These are phyloP conservation scores for Zaprionus lachaisei DNA, from an alignment of 1,140 invertebrate genomes.

Conservation along the genomic window DNA sequence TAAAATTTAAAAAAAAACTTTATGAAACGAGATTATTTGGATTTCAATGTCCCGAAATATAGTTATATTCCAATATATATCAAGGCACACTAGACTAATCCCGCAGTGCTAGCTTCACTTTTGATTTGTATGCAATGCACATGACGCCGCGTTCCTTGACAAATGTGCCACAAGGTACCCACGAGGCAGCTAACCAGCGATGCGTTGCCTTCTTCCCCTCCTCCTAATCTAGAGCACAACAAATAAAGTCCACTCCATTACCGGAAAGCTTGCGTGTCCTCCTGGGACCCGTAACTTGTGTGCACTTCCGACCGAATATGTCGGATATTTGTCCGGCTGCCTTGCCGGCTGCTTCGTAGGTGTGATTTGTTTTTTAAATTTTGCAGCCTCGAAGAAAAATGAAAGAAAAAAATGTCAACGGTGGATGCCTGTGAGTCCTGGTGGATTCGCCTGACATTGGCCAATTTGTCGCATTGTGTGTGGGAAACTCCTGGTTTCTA, in stretches of 20 bases:
- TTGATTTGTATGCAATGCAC: slow-evolving; percentile 2
- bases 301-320: slow-evolving; percentile 50
- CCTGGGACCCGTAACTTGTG: slow-evolving; percentile 36
- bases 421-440: slow-evolving; percentile 1
- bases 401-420: slow-evolving; percentile 26
- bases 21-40: background rate
- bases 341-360: slow-evolving; percentile 49
- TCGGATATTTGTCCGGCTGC: slow-evolving; percentile 70
- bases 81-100: background rate
- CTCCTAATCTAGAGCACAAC: slow-evolving; percentile 35
- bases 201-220: slow-evolving; percentile 28
- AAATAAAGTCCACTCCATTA: slow-evolving; percentile 80
- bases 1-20: slow-evolving; percentile 2
- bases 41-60: background rate
- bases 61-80: background rate
- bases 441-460: slow-evolving; percentile 25
- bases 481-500: slow-evolving; percentile 10
- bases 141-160: slow-evolving; percentile 40
- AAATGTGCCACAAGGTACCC: slow-evolving; percentile 68
- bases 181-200: slow-evolving; percentile 7
- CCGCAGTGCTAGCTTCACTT: background rate
- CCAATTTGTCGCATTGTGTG: slow-evolving; percentile 70
- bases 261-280: slow-evolving; percentile 54
- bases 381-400: slow-evolving; percentile 31
- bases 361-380: slow-evolving; percentile 82